Evolutionary conservation across 2,888 invertebrate genomes (phyloP).

Genomic region (Syritta pipiens): DNA sequence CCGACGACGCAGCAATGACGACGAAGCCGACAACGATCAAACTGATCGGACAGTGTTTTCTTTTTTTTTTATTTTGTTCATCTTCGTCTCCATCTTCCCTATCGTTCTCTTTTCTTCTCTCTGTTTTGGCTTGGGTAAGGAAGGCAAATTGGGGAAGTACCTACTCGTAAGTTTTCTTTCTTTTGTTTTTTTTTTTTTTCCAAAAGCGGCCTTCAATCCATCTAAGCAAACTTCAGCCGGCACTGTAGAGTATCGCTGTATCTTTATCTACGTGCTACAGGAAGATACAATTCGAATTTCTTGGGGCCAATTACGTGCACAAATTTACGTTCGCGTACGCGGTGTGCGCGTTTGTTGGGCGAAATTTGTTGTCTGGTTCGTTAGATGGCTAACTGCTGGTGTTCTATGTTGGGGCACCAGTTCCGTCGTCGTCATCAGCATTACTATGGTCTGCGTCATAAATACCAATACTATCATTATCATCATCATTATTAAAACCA

Average conservation of each 20-base stretch:
- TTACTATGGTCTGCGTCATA: no score
- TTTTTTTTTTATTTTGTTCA: no score
- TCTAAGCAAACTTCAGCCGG: constrained; percentile 45
- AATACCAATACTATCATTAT: no score
- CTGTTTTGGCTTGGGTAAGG: constrained; percentile 3
- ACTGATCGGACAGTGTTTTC: constrained; percentile 57
- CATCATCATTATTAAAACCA: no score
- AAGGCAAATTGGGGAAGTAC: constrained; percentile 21
- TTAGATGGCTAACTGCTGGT: constrained; percentile 38
- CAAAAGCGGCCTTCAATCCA: constrained; percentile 55
- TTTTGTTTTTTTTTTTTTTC: no score
- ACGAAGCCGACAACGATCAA: constrained; percentile 53
- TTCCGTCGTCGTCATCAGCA: background rate
- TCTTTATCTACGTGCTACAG: constrained; percentile 51
- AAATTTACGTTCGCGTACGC: constrained; percentile 68
- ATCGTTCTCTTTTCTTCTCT: constrained; percentile 23
- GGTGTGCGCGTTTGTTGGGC: constrained; percentile 27
- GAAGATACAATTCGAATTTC: constrained; percentile 69
- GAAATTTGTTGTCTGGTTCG: constrained; percentile 14
- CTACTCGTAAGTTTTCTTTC: constrained; percentile 29
- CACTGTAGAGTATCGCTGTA: constrained; percentile 32
- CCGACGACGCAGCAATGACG: constrained; percentile 40
- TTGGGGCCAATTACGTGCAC: constrained; percentile 70
- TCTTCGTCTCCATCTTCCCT: no score
- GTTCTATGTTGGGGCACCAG: constrained; percentile 1